Evolutionary conservation across 1,140 invertebrate species (phyloP).

Genomic region (Caerostris darwini): DNA sequence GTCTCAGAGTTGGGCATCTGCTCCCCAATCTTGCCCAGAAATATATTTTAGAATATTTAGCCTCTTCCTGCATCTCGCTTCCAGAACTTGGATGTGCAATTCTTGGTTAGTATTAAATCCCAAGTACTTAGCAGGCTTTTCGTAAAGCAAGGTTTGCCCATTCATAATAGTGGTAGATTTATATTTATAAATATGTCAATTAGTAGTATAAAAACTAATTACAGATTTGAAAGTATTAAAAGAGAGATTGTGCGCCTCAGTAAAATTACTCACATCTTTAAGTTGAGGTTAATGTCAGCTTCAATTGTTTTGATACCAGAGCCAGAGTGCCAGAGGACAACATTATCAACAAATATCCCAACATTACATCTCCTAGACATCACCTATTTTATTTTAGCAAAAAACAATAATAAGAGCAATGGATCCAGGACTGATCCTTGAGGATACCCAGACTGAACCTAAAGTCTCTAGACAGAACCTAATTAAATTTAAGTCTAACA

Average conservation of each 20-base stretch:
- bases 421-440: background rate
- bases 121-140: background rate
- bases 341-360: background rate
- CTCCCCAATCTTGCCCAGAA: background rate
- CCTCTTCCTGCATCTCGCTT: background rate
- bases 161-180: background rate
- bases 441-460: background rate
- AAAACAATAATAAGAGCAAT: background rate
- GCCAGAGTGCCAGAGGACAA: background rate
- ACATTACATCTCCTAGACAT: background rate
- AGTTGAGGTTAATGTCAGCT: background rate
- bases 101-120: no score
- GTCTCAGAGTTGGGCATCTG: background rate
- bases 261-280: conserved; percentile 15
- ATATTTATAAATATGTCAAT: background rate
- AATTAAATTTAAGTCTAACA: background rate
- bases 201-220: background rate
- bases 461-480: background rate
- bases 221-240: conserved; percentile 14
- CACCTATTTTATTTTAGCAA: background rate
- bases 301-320: background rate
- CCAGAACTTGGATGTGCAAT: background rate
- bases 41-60: background rate
- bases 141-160: background rate
- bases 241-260: background rate